Evolutionary conservation across 2,113 vertebrate species (phyloP).

Genomic region (Calyptomena viridis): DNA sequence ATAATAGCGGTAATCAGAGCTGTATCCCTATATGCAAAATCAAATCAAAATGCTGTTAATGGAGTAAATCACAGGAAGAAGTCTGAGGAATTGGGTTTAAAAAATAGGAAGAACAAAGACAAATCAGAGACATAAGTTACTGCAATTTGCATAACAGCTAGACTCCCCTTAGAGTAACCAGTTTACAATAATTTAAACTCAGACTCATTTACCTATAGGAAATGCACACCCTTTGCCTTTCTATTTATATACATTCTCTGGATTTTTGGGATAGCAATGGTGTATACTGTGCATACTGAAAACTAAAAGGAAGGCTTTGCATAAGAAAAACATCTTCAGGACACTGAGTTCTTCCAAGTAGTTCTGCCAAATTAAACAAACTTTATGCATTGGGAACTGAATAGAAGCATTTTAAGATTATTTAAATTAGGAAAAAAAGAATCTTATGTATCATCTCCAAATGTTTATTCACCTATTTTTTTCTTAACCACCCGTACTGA

Average conservation of each 20-base stretch:
- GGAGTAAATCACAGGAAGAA: not conserved
- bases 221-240: not conserved
- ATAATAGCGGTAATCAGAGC: not conserved
- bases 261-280: not conserved
- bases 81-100: not conserved
- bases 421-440: not conserved
- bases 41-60: not conserved
- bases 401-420: not conserved
- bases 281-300: not conserved
- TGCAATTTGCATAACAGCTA: not conserved
- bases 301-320: not conserved
- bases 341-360: not conserved
- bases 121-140: not conserved
- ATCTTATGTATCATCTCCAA: not conserved
- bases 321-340: not conserved
- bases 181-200: not conserved
- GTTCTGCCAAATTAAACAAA: constrained; percentile 3
- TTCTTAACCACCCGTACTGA: not conserved
- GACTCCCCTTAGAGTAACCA: not conserved
- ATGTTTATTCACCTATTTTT: not conserved
- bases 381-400: not conserved
- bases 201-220: not conserved
- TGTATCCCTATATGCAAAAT: not conserved
- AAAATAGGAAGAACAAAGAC: not conserved
- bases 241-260: not conserved